Percentiles rank a stretch among this genome's conserved stretches.
Conservation (phyloP, 1,140 invertebrate species). For the Orussus abietinus region DNA sequence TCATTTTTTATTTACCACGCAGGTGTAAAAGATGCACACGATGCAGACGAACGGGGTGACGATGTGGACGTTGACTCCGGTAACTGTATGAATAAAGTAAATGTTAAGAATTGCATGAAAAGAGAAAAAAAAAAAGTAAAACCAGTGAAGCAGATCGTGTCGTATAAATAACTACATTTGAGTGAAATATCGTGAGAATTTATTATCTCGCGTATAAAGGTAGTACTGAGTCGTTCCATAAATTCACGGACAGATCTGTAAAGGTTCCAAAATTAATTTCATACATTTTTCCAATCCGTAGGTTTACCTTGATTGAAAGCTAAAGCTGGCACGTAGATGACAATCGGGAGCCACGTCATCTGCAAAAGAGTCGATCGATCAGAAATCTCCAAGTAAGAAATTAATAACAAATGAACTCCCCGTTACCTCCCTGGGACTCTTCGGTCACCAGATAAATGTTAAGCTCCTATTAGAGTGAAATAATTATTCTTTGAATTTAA, state of each 20-base stretch:
- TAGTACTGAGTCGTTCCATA: too few species aligned
- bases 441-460: neutral
- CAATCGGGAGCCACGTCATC: conserved; percentile 67
- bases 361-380: conserved; percentile 45
- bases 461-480: conserved; percentile 4
- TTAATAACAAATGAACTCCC: neutral
- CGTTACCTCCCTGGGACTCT: conserved; percentile 27
- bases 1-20: conserved; percentile 64
- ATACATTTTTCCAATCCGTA: conserved; percentile 3
- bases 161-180: too few species aligned
- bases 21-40: conserved; percentile 90
- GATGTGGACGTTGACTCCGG: conserved; percentile 77
- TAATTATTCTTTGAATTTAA: conserved; percentile 1
- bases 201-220: too few species aligned
- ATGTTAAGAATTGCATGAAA: conserved; percentile 14
- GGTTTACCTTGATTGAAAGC: conserved; percentile 70
- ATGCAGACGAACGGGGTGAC: conserved; percentile 81
- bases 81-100: conserved; percentile 62
- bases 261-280: conserved; percentile 10
- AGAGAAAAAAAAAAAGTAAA: neutral
- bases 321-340: conserved; percentile 70
- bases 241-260: too few species aligned
- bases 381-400: conserved; percentile 17
- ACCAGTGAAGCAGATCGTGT: too few species aligned
- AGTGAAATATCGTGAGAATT: too few species aligned